phyloP scores from a whole-genome alignment of 2,888 invertebrate genomes.

The Trichopoda pennipes region DNA sequence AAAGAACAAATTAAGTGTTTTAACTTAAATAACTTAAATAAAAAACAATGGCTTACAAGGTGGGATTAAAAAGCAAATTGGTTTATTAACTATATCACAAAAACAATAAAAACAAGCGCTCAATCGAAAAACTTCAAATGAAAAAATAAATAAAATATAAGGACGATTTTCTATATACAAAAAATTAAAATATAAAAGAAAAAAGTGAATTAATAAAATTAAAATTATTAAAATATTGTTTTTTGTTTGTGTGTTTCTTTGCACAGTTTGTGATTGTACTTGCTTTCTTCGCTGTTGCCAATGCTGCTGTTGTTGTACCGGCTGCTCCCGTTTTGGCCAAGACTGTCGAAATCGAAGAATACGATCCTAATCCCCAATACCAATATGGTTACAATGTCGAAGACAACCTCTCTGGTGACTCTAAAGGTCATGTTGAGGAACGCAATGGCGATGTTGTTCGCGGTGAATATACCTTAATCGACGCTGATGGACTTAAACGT shows the following conservation, averaged over 20 bases:
- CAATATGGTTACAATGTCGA: constrained; percentile 80
- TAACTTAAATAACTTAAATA: constrained; percentile 44
- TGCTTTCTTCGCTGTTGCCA: constrained; percentile 59
- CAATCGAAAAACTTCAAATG: background rate
- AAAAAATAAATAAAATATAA: background rate
- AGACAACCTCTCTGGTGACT: constrained; percentile 79
- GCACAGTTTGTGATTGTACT: constrained; percentile 68
- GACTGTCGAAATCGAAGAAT: constrained; percentile 74
- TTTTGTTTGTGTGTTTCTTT: constrained; percentile 44
- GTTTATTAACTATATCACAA: background rate
- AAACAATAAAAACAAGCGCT: constrained; percentile 11
- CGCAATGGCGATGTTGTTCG: constrained; percentile 80
- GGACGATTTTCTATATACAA: too few species aligned
- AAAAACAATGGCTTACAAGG: constrained; percentile 75
- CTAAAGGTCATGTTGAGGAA: constrained; percentile 79
- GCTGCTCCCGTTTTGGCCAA: constrained; percentile 73
- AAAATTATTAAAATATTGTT: constrained; percentile 4
- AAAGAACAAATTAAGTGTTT: constrained; percentile 68
- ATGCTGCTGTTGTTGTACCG: constrained; percentile 71
- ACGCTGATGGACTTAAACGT: constrained; percentile 79
- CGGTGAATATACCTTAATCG: constrained; percentile 80
- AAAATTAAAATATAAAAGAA: too few species aligned
- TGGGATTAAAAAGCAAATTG: constrained; percentile 54
- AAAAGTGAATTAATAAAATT: too few species aligned
- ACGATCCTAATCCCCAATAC: constrained; percentile 78